Conservation (phyloP, 2,888 invertebrate genomes). For the Thyatira batis region DNA sequence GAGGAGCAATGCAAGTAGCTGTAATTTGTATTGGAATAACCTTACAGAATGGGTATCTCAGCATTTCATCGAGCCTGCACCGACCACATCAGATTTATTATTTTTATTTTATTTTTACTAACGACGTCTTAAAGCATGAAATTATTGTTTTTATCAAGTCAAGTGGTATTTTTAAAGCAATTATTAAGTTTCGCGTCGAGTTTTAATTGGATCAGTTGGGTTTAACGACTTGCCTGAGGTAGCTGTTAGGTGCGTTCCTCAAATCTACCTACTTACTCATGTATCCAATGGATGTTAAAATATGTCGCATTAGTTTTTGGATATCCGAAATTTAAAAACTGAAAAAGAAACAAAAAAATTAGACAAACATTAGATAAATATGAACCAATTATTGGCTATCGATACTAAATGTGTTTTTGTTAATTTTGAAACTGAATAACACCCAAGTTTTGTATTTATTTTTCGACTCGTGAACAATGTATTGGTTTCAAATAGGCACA, state of each 20-base stretch:
- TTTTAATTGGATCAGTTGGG: slow-evolving; percentile 77
- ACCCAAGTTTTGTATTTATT: too few relatives aligned
- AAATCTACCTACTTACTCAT: slow-evolving; percentile 26
- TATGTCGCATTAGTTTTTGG: not conserved
- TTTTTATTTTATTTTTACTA: slow-evolving; percentile 81
- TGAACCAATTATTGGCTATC: not conserved
- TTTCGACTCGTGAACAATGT: too few relatives aligned
- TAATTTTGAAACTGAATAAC: too few relatives aligned
- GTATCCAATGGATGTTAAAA: not conserved
- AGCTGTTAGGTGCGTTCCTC: slow-evolving; percentile 57
- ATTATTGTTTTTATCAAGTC: slow-evolving; percentile 81
- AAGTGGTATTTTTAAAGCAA: slow-evolving; percentile 78
- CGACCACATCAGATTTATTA: slow-evolving; percentile 71
- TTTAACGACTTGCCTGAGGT: slow-evolving; percentile 68
- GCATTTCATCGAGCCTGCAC: slow-evolving; percentile 71
- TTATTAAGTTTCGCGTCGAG: slow-evolving; percentile 74
- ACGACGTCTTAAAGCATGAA: slow-evolving; percentile 73
- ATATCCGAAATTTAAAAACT: not conserved
- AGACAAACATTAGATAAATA: too few relatives aligned
- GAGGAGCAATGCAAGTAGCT: slow-evolving; percentile 75
- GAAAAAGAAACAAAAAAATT: too few relatives aligned
- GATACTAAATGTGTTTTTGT: too few relatives aligned
- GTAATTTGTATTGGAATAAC: slow-evolving; percentile 82
- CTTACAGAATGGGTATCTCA: slow-evolving; percentile 76
- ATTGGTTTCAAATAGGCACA: not conserved